Evolutionary conservation across 1,140 invertebrate genomes (phyloP).

Genomic region (Eurytemora carolleeae): DNA sequence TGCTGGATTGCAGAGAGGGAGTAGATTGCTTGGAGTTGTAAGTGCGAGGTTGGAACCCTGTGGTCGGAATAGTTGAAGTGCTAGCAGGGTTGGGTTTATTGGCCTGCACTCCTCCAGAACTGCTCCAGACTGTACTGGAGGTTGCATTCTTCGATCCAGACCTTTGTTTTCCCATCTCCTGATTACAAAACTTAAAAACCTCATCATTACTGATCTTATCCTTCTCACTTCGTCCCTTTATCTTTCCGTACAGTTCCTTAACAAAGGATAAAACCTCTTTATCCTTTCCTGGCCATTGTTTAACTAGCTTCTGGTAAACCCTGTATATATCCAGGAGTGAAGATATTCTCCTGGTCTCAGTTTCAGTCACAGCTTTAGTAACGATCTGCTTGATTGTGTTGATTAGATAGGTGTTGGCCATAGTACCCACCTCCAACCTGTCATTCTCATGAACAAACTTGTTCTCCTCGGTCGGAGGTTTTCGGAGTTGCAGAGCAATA

Average conservation of each 20-base stretch:
- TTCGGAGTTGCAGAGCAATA: constrained; percentile 50
- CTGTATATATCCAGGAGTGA: background rate
- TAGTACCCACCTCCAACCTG: background rate
- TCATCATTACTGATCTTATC: background rate
- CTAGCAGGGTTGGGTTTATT: too few species aligned
- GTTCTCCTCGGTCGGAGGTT: constrained; percentile 59
- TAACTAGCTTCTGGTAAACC: background rate
- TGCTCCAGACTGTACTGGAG: background rate
- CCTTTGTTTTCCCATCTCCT: background rate
- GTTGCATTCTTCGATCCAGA: background rate
- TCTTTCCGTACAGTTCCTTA: background rate
- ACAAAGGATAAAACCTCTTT: background rate
- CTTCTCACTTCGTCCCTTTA: background rate
- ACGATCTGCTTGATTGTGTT: background rate
- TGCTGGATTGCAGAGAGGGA: too few species aligned
- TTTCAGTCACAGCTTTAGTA: background rate
- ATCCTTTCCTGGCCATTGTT: background rate
- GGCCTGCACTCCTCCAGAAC: too few species aligned
- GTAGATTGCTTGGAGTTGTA: too few species aligned
- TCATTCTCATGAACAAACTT: constrained; percentile 4
- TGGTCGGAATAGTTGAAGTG: too few species aligned
- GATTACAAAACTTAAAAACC: background rate
- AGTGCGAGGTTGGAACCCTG: too few species aligned
- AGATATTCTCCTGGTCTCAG: background rate
- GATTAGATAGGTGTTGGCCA: background rate